phyloP scores from a whole-genome alignment of 2,113 vertebrate genomes.

The Brienomyrus longianalis region DNA sequence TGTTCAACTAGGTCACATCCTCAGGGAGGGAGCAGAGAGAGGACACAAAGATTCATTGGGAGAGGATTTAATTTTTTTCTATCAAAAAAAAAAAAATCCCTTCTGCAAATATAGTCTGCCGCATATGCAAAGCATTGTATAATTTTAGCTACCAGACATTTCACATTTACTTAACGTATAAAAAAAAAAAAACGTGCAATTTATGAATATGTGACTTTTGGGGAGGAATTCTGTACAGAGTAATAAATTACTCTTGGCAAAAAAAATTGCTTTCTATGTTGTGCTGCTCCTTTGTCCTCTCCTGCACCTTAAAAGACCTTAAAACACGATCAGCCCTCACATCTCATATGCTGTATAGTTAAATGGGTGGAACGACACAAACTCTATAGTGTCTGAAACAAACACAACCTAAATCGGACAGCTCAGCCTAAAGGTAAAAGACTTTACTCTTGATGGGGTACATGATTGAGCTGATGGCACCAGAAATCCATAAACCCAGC shows the following conservation, averaged over 20 bases:
- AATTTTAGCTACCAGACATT: conserved; percentile 12
- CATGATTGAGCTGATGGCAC: background rate
- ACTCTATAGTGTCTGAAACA: background rate
- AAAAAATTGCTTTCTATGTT: background rate
- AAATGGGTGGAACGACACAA: background rate
- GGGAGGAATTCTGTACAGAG: background rate
- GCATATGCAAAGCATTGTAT: conserved; percentile 10
- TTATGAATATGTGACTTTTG: conserved; percentile 12
- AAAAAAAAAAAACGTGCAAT: conserved; percentile 9
- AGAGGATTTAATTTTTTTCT: conserved; percentile 24
- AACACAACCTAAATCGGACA: background rate
- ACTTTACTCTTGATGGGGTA: background rate
- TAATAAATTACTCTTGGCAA: conserved; percentile 10
- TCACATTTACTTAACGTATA: conserved; percentile 2
- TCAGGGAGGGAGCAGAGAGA: conserved; percentile 40
- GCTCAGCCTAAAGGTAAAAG: background rate
- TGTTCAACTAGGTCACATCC: conserved; percentile 50
- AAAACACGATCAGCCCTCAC: background rate
- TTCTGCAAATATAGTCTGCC: conserved; percentile 18
- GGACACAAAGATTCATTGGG: conserved; percentile 28
- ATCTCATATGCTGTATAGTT: background rate
- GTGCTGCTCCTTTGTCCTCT: background rate
- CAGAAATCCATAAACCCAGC: background rate
- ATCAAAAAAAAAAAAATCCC: conserved; percentile 16
- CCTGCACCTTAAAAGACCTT: background rate